These are phyloP conservation scores for Carapus acus DNA, from an alignment of 2,797 vertebrate genomes.

Conservation along the genomic window DNA sequence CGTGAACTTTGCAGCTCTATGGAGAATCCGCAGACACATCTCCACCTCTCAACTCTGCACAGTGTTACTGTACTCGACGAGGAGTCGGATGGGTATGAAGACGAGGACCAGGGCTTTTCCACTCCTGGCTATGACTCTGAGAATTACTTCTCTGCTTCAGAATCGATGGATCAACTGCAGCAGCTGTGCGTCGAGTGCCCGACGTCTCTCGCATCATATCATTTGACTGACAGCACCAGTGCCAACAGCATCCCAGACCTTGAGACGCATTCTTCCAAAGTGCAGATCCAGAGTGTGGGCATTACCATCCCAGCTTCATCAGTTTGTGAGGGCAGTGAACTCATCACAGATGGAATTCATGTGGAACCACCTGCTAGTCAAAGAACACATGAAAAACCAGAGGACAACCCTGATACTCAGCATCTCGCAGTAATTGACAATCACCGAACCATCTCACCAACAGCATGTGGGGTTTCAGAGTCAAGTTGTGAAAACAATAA, in stretches of 20 bases:
- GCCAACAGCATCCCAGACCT: not conserved
- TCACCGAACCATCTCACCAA: constrained; percentile 1
- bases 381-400: constrained; percentile 27
- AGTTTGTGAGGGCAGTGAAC: constrained; percentile 21
- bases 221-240: not conserved
- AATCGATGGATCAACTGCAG: constrained; percentile 41
- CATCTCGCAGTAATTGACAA: not conserved
- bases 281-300: not conserved
- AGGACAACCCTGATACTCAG: constrained; percentile 19
- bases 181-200: constrained; percentile 3
- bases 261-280: constrained; percentile 1
- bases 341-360: not conserved
- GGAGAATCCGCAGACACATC: constrained; percentile 3
- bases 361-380: constrained; percentile 27
- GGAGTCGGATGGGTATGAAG: constrained; percentile 41
- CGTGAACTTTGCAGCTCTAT: constrained; percentile 5
- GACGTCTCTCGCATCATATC: constrained; percentile 1
- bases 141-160: constrained; percentile 51
- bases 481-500: constrained; percentile 19
- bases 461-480: constrained; percentile 11
- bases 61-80: not conserved
- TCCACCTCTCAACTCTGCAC: constrained; percentile 7
- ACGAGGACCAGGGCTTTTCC: constrained; percentile 42
- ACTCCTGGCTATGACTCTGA: constrained; percentile 55
- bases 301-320: constrained; percentile 1